A percentile compares a stretch with the other conserved stretches of the same genome.
These are phyloP conservation scores for Ganaspis brasiliensis DNA, from an alignment of 2,888 invertebrate species.

Conservation along the genomic window DNA sequence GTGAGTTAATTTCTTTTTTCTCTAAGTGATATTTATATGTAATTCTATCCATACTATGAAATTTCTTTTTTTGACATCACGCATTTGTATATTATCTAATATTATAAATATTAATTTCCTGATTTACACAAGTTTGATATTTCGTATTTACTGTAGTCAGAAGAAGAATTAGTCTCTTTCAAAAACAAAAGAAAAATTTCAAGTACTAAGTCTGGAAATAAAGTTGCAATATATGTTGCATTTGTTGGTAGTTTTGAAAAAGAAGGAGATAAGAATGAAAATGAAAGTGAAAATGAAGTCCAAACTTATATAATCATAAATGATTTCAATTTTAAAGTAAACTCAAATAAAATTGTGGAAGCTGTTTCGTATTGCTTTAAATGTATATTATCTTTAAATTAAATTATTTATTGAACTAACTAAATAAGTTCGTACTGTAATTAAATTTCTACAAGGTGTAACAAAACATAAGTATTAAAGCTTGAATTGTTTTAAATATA, in stretches of 20 bases:
- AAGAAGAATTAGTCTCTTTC: not conserved
- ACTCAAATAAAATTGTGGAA: not conserved
- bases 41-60: too few species aligned
- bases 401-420: too few species aligned
- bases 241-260: not conserved
- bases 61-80: too few species aligned
- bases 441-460: too few species aligned
- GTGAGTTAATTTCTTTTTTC: too few species aligned
- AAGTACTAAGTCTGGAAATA: not conserved
- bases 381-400: not conserved
- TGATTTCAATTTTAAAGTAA: not conserved
- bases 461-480: too few species aligned
- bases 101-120: too few species aligned
- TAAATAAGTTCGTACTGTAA: too few species aligned
- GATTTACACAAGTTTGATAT: too few species aligned
- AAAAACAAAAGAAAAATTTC: not conserved
- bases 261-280: not conserved
- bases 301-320: not conserved
- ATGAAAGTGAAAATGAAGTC: not conserved
- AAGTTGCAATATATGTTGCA: not conserved
- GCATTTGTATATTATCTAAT: too few species aligned
- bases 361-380: not conserved
- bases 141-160: not conserved
- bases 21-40: too few species aligned
- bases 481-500: too few species aligned